Evolutionary conservation across 1,140 invertebrate genomes (phyloP).

Genomic region (Daktulosphaira vitifoliae): DNA sequence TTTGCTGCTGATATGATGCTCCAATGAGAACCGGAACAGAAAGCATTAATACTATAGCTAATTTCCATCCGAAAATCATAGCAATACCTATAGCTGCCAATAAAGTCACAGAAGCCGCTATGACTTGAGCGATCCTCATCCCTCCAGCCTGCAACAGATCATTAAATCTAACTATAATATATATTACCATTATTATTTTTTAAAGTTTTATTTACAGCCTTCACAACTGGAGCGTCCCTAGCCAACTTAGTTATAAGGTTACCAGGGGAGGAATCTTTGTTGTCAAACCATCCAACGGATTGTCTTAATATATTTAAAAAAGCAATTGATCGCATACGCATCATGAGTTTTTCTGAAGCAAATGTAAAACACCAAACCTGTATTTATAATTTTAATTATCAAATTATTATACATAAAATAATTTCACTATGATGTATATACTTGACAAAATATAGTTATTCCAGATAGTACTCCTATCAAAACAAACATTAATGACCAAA

Average conservation of each 20-base stretch:
- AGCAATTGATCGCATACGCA: conserved; percentile 52
- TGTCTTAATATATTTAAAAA: conserved; percentile 60
- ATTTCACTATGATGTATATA: too few relatives aligned
- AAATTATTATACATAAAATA: too few relatives aligned
- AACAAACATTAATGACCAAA: conserved; percentile 16
- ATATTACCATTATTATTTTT: not conserved
- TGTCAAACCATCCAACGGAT: conserved; percentile 67
- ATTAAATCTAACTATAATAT: not conserved
- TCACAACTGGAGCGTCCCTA: conserved; percentile 63
- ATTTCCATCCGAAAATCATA: conserved; percentile 61
- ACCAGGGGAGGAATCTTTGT: conserved; percentile 56
- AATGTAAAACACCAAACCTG: conserved; percentile 45
- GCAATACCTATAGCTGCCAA: conserved; percentile 52
- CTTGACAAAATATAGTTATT: conserved; percentile 2
- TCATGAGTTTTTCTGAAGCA: conserved; percentile 62
- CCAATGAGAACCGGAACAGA: conserved; percentile 59
- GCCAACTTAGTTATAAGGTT: conserved; percentile 60
- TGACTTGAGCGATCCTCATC: conserved; percentile 57
- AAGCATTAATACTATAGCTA: conserved; percentile 57
- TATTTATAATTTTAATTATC: conserved; percentile 2
- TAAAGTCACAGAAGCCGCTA: conserved; percentile 59
- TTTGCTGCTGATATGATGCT: conserved; percentile 56
- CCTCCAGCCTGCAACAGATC: conserved; percentile 59
- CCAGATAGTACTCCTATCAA: not conserved
- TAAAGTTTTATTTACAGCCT: conserved; percentile 52